These are phyloP conservation scores for Ciconia boyciana DNA, from an alignment of 2,113 vertebrate genomes.

Conservation along the genomic window DNA sequence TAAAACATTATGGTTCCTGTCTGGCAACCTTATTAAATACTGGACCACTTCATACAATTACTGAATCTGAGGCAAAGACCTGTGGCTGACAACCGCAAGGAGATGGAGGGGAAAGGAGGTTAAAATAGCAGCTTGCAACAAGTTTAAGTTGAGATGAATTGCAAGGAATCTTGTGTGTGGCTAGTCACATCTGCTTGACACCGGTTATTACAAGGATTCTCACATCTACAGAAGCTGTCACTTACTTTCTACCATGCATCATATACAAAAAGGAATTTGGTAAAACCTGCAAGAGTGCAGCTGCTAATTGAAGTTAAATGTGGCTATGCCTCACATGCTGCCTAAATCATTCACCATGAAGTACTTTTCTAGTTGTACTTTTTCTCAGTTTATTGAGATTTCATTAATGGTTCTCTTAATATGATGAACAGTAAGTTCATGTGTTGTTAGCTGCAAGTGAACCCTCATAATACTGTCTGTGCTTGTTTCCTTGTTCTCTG, in stretches of 20 bases:
- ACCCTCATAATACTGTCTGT: not conserved
- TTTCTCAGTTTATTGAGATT: not conserved
- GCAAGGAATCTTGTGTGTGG: not conserved
- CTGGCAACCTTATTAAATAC: not conserved
- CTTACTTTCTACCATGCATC: not conserved
- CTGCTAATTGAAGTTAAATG: not conserved
- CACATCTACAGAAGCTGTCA: not conserved
- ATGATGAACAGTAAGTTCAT: not conserved
- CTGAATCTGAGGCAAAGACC: not conserved
- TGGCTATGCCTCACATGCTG: not conserved
- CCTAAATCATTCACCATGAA: not conserved
- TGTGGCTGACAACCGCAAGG: not conserved
- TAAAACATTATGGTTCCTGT: not conserved
- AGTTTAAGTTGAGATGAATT: not conserved
- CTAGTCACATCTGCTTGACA: not conserved
- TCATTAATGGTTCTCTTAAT: not conserved
- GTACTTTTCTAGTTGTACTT: not conserved
- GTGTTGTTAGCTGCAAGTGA: not conserved
- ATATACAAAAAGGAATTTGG: not conserved
- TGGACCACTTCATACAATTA: not conserved
- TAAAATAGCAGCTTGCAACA: not conserved
- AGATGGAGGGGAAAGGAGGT: not conserved
- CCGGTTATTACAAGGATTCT: not conserved
- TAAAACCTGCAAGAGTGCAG: not conserved
- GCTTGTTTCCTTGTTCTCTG: conserved; percentile 11